Conservation (phyloP, 2,797 vertebrate species). For the Crocodylus rhombifer region DNA sequence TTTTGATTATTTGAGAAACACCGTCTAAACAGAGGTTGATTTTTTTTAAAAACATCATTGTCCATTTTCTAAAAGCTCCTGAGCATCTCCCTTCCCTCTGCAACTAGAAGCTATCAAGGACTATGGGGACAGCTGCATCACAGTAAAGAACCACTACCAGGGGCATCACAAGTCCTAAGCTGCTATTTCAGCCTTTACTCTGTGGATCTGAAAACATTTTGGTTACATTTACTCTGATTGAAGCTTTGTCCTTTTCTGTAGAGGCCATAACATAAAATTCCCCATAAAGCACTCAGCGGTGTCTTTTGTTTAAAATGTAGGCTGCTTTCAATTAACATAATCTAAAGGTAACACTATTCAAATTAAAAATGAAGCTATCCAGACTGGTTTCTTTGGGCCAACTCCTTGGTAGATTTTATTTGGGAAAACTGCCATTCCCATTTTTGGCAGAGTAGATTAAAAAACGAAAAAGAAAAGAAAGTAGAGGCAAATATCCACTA, state of each 20-base stretch:
- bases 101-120: not conserved
- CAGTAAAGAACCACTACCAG: not conserved
- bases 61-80: slow-evolving; percentile 21
- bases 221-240: not conserved
- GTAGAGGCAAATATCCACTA: not conserved
- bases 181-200: slow-evolving; percentile 34
- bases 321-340: not conserved
- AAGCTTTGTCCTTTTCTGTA: not conserved
- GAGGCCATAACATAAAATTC: not conserved
- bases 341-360: not conserved
- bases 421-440: not conserved
- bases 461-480: not conserved
- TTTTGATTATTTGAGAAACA: slow-evolving; percentile 13
- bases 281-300: not conserved
- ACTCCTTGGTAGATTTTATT: not conserved
- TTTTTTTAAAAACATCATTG: not conserved
- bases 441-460: not conserved
- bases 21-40: slow-evolving; percentile 21
- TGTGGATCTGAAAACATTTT: not conserved
- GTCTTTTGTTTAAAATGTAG: not conserved
- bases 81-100: not conserved
- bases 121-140: slow-evolving; percentile 62
- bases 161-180: rapidly evolving
- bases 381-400: not conserved
- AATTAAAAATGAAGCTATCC: not conserved